Conservation (phyloP, 2,113 vertebrate species). For the Myotis yumanensis region DNA sequence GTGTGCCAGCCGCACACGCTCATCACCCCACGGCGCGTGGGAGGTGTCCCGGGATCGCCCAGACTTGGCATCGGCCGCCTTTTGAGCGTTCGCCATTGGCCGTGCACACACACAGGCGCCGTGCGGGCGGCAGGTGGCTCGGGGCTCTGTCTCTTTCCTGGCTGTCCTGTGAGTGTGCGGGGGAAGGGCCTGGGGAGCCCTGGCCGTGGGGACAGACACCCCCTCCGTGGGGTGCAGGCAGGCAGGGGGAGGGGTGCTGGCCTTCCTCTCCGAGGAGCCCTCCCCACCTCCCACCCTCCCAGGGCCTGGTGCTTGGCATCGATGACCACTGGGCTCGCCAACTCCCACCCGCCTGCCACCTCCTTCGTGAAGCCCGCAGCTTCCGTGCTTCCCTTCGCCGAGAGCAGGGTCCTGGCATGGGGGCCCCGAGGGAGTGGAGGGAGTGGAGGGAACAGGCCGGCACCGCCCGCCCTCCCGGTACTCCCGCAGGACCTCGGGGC, state of each 20-base stretch:
- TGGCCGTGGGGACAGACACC: background rate
- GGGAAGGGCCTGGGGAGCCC: background rate
- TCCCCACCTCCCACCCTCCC: background rate
- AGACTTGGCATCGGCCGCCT: no score
- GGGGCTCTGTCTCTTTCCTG: background rate
- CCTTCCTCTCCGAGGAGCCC: background rate
- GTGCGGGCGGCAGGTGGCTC: no score
- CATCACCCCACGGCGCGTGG: no score
- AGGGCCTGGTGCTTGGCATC: constrained; percentile 19
- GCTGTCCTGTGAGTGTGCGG: no score
- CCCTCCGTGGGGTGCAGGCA: background rate
- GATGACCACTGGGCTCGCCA: background rate
- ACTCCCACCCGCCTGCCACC: constrained; percentile 56
- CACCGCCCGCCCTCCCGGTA: background rate
- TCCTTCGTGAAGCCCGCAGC: constrained; percentile 71
- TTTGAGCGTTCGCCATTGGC: no score
- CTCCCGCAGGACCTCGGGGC: background rate
- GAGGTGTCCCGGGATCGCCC: no score
- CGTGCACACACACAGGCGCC: no score
- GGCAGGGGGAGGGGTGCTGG: background rate
- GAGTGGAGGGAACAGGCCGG: constrained; percentile 60
- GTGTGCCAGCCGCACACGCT: no score
- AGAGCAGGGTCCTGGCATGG: constrained; percentile 72
- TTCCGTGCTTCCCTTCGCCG: constrained; percentile 68
- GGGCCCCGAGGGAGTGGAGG: constrained; percentile 19